phyloP scores from a whole-genome alignment of 1,140 invertebrate genomes.

The Fopius arisanus region DNA sequence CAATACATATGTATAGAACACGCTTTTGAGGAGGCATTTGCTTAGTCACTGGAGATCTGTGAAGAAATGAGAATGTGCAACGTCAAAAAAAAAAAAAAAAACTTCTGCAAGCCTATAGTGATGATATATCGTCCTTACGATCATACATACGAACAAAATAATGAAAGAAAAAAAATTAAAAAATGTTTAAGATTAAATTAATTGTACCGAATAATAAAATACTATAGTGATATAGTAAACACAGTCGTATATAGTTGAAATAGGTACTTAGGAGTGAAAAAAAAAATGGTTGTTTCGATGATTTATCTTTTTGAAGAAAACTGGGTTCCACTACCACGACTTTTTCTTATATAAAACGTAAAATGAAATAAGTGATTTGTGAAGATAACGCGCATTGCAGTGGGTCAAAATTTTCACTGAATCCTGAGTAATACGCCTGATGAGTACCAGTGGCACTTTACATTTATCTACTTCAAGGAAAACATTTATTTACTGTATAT shows the following conservation, averaged over 20 bases:
- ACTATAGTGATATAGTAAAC: conserved; percentile 2
- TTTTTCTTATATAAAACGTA: neutral
- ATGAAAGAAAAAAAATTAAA: conserved; percentile 35
- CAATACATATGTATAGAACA: conserved; percentile 5
- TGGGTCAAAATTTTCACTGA: neutral
- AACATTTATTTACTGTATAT: neutral
- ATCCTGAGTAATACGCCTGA: neutral
- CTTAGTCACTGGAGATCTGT: conserved; percentile 8
- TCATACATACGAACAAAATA: conserved; percentile 24
- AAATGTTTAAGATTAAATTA: conserved; percentile 2
- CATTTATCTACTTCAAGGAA: neutral
- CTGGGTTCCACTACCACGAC: neutral
- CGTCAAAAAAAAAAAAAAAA: neutral
- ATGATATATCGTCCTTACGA: conserved; percentile 14
- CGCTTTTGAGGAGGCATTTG: conserved; percentile 10
- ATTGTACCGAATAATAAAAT: neutral
- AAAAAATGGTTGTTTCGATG: neutral
- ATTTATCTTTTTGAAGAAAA: neutral
- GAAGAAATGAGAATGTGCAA: conserved; percentile 8
- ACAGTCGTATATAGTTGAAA: neutral
- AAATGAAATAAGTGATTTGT: too few species aligned
- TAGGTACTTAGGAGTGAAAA: neutral
- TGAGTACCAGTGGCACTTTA: neutral
- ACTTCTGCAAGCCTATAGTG: conserved; percentile 12
- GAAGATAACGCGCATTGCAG: too few species aligned